phyloP scores from a whole-genome alignment of 2,113 vertebrate genomes.

The Pelecanoides urinatrix region DNA sequence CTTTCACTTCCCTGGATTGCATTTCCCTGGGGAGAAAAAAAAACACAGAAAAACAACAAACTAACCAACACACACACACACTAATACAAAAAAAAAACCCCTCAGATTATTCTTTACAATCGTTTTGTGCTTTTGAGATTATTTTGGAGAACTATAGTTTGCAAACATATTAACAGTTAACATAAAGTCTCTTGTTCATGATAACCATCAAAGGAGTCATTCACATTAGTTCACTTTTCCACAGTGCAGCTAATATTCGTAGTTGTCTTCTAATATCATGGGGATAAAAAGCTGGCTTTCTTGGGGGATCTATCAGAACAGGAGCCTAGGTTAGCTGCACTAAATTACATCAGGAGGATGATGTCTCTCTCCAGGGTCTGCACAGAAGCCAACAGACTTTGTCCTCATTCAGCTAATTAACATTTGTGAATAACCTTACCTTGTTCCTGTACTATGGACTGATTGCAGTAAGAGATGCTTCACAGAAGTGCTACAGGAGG shows the following conservation, averaged over 20 bases:
- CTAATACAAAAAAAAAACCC: background rate
- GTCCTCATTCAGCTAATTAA: background rate
- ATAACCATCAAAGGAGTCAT: background rate
- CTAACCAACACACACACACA: accelerated
- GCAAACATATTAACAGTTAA: background rate
- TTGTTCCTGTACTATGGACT: background rate
- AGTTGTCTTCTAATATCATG: background rate
- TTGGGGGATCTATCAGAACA: background rate
- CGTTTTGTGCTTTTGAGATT: background rate
- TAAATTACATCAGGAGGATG: background rate
- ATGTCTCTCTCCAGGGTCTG: background rate
- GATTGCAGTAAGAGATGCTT: background rate
- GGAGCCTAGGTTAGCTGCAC: background rate
- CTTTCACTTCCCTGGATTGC: background rate
- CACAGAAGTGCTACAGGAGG: background rate
- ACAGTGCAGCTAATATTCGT: background rate
- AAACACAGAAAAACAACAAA: background rate
- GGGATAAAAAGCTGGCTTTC: background rate
- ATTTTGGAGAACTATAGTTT: background rate
- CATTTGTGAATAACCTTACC: background rate
- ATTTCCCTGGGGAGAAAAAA: background rate
- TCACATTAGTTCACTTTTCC: background rate
- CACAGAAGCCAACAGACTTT: background rate
- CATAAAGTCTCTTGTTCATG: background rate
- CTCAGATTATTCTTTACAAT: background rate